These are phyloP conservation scores for Phyllotreta cruciferae DNA, from an alignment of 2,888 invertebrate genomes.

Conservation along the genomic window DNA sequence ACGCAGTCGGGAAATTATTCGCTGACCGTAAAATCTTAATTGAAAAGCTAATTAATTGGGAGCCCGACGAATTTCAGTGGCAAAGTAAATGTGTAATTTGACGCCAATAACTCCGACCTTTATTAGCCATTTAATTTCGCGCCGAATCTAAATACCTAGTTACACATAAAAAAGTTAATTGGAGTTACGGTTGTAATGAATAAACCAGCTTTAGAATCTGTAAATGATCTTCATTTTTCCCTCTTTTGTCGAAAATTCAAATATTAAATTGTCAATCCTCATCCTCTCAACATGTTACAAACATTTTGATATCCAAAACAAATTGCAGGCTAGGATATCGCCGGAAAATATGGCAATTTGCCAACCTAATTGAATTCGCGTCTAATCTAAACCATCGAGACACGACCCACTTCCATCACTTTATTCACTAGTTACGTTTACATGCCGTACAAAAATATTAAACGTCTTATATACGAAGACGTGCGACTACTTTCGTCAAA, in stretches of 20 bases:
- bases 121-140: neutral
- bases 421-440: slow-evolving; percentile 13
- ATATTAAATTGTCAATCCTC: too few species aligned
- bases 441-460: slow-evolving; percentile 33
- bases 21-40: slow-evolving; percentile 27
- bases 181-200: too few species aligned
- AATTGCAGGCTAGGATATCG: neutral
- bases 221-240: too few species aligned
- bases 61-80: neutral
- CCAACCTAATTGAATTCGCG: slow-evolving; percentile 2
- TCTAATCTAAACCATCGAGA: slow-evolving; percentile 17
- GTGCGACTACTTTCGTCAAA: slow-evolving; percentile 31
- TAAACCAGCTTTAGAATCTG: too few species aligned
- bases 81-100: neutral
- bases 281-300: too few species aligned
- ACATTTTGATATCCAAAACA: too few species aligned
- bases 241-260: too few species aligned
- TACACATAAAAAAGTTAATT: too few species aligned
- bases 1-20: slow-evolving; percentile 6
- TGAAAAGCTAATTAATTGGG: slow-evolving; percentile 22
- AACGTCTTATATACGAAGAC: slow-evolving; percentile 33
- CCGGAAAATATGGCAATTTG: neutral
- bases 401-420: slow-evolving; percentile 12
- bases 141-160: neutral
- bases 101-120: neutral